A percentile compares a stretch with the other conserved stretches of the same genome.
These are phyloP conservation scores for Abscondita cerata DNA, from an alignment of 2,888 invertebrate genomes.

Conservation along the genomic window DNA sequence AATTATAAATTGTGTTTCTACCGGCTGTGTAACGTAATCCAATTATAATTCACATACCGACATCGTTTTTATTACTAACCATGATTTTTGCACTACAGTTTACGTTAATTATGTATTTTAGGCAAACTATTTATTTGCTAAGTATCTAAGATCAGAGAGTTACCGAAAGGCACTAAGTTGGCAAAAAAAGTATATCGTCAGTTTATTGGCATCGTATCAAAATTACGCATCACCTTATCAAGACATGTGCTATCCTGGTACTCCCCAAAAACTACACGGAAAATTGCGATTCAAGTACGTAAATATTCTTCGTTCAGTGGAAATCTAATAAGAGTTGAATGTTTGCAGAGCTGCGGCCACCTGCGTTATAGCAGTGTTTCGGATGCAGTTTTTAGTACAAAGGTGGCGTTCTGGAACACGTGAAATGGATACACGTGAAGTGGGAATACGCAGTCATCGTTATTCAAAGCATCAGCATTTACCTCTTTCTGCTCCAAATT, in stretches of 20 bases:
- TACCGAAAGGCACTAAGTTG: conserved; percentile 86
- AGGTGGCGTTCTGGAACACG: conserved; percentile 69
- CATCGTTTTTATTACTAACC: too few relatives aligned
- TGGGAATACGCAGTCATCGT: conserved; percentile 48
- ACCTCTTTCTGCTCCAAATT: conserved; percentile 10
- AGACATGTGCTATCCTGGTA: conserved; percentile 13
- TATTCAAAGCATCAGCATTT: neutral
- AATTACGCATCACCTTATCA: conserved; percentile 36
- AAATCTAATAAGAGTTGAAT: too few relatives aligned
- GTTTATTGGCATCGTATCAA: conserved; percentile 64
- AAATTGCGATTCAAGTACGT: conserved; percentile 58
- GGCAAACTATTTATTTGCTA: conserved; percentile 68
- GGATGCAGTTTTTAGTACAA: conserved; percentile 72
- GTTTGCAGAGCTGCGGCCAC: conserved; percentile 60
- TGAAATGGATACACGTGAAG: too few relatives aligned
- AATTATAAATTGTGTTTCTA: too few relatives aligned
- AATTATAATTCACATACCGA: too few relatives aligned
- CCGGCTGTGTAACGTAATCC: too few relatives aligned
- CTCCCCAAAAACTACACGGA: conserved; percentile 50
- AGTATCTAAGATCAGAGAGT: conserved; percentile 82
- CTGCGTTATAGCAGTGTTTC: conserved; percentile 65
- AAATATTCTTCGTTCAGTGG: neutral
- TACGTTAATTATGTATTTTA: conserved; percentile 7
- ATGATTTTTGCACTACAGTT: too few relatives aligned
- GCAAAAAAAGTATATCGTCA: conserved; percentile 88